Evolutionary conservation across 2,113 vertebrate genomes (phyloP), one percentile per base, ranked within the genome.

Genomic region (Paradisaea rubra): DNA sequence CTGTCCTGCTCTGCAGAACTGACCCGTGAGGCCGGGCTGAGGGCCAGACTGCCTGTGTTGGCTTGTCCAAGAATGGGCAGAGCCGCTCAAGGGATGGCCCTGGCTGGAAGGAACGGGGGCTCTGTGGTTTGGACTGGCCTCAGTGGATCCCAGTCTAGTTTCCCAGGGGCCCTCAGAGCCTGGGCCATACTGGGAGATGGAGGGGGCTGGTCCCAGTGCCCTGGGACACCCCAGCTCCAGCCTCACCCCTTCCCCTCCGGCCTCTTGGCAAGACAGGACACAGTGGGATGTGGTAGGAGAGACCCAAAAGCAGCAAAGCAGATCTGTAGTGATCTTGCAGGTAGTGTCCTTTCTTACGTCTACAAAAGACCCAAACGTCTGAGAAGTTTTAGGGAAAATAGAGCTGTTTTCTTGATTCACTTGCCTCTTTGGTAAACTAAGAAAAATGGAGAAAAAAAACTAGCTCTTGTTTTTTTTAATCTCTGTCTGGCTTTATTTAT

Each of bases 401-500:
- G n/a, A 45, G 16, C 13, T 57, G 35, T 21, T 71, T 1, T 1
- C 11, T 47, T 37, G 14, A 28, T 69, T 74, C 37, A 53, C 5
- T 9, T 24, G 8, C 9, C 4, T 60, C 50, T 89, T 13, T 31
- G 57, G 15, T 53, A 88, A 93, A 88, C 37, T 28, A 42, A 90
- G 37, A 74, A 71, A 70, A 80, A 86, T 3, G 1, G 11, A 6
- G 1, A 2, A 35, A 72, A 76, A 76, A 15, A 0, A 0, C 1
- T 12, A 85, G 19, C 31, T 59, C 19, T 49, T 73, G 5, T 25
- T 39, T 64, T 30, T 84, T 59, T 64, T 15, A 63, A 27, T 91
- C 82, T 89, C 57, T 74, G 28, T 91, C 73, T 92, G 70, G 21
- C 15, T 92, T 86, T 90, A 86, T 93, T 91, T 95, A 53, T 22